Conservation (phyloP, 2,797 vertebrate genomes). For the Centroberyx gerrardi region DNA sequence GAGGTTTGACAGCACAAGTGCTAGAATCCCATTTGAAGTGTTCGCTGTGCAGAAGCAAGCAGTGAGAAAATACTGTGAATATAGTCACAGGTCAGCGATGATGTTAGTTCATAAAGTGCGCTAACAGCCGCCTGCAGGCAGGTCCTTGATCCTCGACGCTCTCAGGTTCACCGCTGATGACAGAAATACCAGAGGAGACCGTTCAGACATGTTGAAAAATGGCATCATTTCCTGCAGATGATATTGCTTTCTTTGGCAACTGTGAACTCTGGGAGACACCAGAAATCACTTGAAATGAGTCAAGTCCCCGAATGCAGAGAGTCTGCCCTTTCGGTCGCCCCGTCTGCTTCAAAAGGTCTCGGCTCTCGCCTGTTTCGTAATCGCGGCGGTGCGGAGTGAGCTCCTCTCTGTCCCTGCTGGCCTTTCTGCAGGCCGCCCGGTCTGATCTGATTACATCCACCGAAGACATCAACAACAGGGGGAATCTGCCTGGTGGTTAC, state of each 20-base stretch:
- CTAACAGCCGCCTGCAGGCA: no score
- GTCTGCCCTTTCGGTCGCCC: not conserved
- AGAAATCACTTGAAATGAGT: slow-evolving; percentile 1
- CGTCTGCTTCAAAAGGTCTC: not conserved
- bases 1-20: no score
- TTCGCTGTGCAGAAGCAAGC: no score
- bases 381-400: not conserved
- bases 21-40: no score
- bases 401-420: slow-evolving; percentile 13
- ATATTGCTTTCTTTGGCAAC: not conserved
- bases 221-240: not conserved
- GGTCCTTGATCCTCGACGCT: not conserved
- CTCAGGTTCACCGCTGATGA: not conserved
- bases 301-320: not conserved
- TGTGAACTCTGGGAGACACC: slow-evolving; percentile 5
- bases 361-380: not conserved
- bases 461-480: slow-evolving; percentile 1
- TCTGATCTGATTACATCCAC: slow-evolving; percentile 43
- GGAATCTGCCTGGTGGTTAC: slow-evolving; percentile 12
- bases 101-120: no score
- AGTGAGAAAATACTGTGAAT: no score
- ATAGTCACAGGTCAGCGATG: no score
- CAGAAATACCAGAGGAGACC: not conserved
- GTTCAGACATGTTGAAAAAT: not conserved
- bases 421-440: slow-evolving; percentile 6